A percentile compares a stretch with the other conserved stretches of the same genome.
Conservation (phyloP, 2,113 vertebrate species). For the Gymnorhina tibicen region DNA sequence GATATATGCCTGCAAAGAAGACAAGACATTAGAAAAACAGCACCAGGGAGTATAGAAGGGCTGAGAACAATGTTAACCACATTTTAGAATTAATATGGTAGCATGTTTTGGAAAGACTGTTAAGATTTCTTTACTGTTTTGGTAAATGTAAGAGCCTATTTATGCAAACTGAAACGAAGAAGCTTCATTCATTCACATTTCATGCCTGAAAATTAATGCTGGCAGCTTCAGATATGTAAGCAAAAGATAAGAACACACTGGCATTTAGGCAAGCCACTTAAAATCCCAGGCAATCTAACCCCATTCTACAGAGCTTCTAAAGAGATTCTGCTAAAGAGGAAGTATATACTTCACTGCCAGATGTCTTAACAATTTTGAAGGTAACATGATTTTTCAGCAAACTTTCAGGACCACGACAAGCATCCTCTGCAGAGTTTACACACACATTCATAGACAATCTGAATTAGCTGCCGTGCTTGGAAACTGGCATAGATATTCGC, state of each 20-base stretch:
- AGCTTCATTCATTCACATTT: background rate
- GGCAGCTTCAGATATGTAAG: background rate
- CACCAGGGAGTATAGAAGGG: background rate
- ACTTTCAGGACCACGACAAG: background rate
- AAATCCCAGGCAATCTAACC: background rate
- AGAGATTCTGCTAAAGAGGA: background rate
- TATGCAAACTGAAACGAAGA: background rate
- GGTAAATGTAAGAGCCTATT: background rate
- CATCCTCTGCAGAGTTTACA: background rate
- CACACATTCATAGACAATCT: background rate
- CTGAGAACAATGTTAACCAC: background rate
- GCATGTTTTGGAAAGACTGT: background rate
- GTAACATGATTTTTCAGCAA: background rate
- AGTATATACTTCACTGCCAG: background rate
- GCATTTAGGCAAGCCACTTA: background rate
- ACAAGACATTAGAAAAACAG: background rate
- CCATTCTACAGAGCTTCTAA: background rate
- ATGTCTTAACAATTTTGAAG: background rate
- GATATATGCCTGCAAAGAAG: constrained; percentile 87
- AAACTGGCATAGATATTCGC: background rate
- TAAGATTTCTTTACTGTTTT: background rate
- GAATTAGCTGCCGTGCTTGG: background rate
- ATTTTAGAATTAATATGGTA: background rate
- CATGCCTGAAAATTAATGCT: background rate
- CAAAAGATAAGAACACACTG: background rate